Base-by-base conservation (phyloP, 2,113 vertebrate species). In the Peromyscus maniculatus region DNA sequence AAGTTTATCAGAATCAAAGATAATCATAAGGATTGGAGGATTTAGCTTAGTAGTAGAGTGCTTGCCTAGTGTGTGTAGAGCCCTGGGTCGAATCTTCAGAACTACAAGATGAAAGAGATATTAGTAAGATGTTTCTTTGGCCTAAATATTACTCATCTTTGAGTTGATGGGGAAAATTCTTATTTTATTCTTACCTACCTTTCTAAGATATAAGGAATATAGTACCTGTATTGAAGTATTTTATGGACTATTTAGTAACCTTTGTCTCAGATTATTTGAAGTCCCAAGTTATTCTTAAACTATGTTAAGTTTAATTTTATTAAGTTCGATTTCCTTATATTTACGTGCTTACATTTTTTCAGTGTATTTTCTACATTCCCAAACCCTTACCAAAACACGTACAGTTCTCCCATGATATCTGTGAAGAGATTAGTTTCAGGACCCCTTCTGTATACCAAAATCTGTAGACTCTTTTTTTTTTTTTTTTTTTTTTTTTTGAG, bases 171-270 rank as follows among this genome's bases (percentile, higher is more conserved):
- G 46, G 90, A 92, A 28, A 19, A 26, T 19, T 86, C 59, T 86
- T 84, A 39, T 16, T 84, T 84, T 36, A 55, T 52, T 15, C 84
- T 97, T 21, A 88, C 39, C 43, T 67, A 4, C 11, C 26, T 94
- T 91, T 94, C 94, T 39, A 82, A 69, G 82, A 92, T 64, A 79
- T 24, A 96, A 69, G 57, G 87, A 92, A 24, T 93, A 33, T 75
- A 92, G 82, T 55, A 55, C 55, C 55, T 55, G 55, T 55, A 55
- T 55, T 52, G 11, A 84, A 71, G 22, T 96, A 72, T 86, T 94
- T 66, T 74, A 75, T 62, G 62, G 31, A 89, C 52, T 87, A 93
- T 93, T 6, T 5, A 36, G 36, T 12, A 89, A 78, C 55, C 13
- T 55, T 78, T 93, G 39, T 43, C 11, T 13, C 28, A 55, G 55